Evolutionary conservation across 2,888 invertebrate species (phyloP).

Genomic region (Nemapogon koenigi): DNA sequence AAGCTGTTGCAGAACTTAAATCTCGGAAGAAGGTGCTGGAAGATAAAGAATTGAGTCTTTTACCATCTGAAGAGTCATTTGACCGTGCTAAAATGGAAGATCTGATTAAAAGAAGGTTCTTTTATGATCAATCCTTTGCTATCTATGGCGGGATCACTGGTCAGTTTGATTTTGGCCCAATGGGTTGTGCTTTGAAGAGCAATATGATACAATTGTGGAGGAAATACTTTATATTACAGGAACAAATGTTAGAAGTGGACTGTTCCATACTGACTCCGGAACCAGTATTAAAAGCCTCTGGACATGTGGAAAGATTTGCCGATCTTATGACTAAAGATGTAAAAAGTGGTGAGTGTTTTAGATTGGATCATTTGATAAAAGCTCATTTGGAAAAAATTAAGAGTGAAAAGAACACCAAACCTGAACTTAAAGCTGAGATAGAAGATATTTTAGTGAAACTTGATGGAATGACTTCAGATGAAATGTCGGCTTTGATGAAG

Average conservation of each 20-base stretch:
- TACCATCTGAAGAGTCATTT: conserved; percentile 75
- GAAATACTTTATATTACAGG: conserved; percentile 94
- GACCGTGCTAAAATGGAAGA: conserved; percentile 97
- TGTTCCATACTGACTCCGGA: conserved; percentile 98
- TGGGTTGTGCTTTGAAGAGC: conserved; percentile 98
- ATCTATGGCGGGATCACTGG: conserved; percentile 97
- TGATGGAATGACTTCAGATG: conserved; percentile 90
- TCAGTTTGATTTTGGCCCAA: conserved; percentile 98
- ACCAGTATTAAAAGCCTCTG: conserved; percentile 96
- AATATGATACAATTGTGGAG: conserved; percentile 95
- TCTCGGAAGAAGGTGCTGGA: conserved; percentile 88
- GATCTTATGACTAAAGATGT: conserved; percentile 99
- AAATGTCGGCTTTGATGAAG: conserved; percentile 85
- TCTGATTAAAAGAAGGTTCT: conserved; percentile 94
- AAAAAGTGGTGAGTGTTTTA: conserved; percentile 95
- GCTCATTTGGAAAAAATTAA: conserved; percentile 87
- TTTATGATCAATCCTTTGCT: conserved; percentile 98
- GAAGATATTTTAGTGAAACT: conserved; percentile 81
- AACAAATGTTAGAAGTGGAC: conserved; percentile 98
- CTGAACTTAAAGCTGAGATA: conserved; percentile 75
- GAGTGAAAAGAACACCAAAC: conserved; percentile 81
- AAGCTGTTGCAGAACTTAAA: conserved; percentile 93
- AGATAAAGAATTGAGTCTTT: conserved; percentile 88
- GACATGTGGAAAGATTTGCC: conserved; percentile 98
- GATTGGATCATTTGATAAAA: conserved; percentile 97